phyloP scores from a whole-genome alignment of 2,113 vertebrate species.

The Microtus oregoni region DNA sequence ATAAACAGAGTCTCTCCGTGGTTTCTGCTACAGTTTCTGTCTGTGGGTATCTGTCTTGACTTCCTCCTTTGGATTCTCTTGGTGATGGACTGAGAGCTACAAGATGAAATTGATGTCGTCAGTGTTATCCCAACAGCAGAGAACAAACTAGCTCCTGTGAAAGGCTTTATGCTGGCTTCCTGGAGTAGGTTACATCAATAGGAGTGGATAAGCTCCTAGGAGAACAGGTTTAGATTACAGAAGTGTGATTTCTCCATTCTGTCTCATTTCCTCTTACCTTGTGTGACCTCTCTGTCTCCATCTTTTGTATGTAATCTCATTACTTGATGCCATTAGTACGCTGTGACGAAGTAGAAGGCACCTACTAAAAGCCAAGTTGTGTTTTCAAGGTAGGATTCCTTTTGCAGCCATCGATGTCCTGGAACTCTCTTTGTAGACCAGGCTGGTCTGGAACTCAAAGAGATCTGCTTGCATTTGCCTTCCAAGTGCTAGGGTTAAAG shows the following conservation, averaged over 20 bases:
- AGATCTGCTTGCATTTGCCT: not conserved
- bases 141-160: not conserved
- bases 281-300: not conserved
- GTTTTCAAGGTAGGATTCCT: too few species aligned
- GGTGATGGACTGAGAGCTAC: not conserved
- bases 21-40: not conserved
- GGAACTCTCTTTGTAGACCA: not conserved
- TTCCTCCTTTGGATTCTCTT: not conserved
- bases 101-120: not conserved
- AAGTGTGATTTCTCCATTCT: not conserved
- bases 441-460: not conserved
- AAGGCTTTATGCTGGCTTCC: not conserved
- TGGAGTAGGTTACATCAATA: not conserved
- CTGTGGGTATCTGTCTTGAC: not conserved
- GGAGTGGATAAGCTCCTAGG: not conserved
- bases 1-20: too few species aligned
- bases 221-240: not conserved
- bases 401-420: not conserved
- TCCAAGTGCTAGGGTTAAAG: not conserved
- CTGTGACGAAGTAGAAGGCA: too few species aligned
- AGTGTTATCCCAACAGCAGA: not conserved
- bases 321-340: too few species aligned
- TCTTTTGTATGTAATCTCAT: not conserved
- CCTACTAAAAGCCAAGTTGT: too few species aligned
- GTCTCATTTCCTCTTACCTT: not conserved